A percentile compares a stretch with the other conserved stretches of the same genome.
Evolutionary conservation across 2,113 vertebrate genomes (phyloP).

Genomic region (Gobius niger): DNA sequence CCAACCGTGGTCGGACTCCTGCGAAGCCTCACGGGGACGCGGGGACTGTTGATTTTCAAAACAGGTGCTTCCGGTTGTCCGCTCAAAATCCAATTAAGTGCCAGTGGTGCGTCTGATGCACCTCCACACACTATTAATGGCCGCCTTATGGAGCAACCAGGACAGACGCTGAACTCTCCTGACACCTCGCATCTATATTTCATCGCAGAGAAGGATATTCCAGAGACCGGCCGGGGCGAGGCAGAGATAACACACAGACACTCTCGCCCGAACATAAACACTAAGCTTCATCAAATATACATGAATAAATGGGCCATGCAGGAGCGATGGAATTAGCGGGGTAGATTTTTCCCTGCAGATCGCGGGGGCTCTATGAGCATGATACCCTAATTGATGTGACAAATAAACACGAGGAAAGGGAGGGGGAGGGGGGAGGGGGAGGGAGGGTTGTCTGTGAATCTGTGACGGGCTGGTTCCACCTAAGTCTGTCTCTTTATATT

Average conservation of each 20-base stretch:
- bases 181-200: conserved; percentile 82
- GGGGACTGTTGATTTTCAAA: conserved; percentile 66
- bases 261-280: conserved; percentile 62
- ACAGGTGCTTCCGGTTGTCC: conserved; percentile 77
- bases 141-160: conserved; percentile 79
- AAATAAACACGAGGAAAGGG: conserved; percentile 57
- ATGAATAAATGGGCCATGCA: conserved; percentile 65
- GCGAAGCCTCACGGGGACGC: conserved; percentile 56
- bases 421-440: conserved; percentile 8
- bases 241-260: conserved; percentile 27
- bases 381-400: conserved; percentile 69
- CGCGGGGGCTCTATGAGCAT: conserved; percentile 37
- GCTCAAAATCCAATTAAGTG: conserved; percentile 78
- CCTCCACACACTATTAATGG: conserved; percentile 82
- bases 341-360: conserved; percentile 64
- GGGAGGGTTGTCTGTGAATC: conserved; percentile 7
- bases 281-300: conserved; percentile 67
- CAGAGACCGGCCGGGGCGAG: conserved; percentile 34
- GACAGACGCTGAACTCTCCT: conserved; percentile 76
- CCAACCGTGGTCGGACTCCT: conserved; percentile 55
- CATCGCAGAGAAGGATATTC: conserved; percentile 68
- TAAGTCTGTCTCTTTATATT: no score
- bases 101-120: conserved; percentile 74
- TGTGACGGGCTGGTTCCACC: no score
- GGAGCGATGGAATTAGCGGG: conserved; percentile 61